A percentile compares a stretch with the other conserved stretches of the same genome.
phyloP scores from a whole-genome alignment of 2,113 vertebrate species.

The Conger conger region DNA sequence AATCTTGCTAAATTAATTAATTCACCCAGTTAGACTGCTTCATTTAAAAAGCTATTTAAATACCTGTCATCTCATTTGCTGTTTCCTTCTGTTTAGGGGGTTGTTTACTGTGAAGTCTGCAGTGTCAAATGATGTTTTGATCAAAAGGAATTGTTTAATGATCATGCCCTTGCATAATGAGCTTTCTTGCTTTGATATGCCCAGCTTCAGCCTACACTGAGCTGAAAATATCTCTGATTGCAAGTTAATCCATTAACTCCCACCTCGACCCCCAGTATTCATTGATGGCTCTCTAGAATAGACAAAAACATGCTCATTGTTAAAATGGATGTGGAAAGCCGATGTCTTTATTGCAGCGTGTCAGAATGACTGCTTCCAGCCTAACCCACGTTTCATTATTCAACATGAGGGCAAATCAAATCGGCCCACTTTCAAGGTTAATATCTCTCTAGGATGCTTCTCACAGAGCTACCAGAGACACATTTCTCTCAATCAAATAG shows the following conservation, averaged over 20 bases:
- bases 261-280: not conserved
- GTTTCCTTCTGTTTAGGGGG: not conserved
- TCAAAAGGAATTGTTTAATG: not conserved
- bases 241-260: not conserved
- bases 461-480: not conserved
- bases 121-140: not conserved
- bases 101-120: not conserved
- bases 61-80: not conserved
- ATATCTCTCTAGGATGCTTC: slow-evolving; percentile 10
- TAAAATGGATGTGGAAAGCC: not conserved
- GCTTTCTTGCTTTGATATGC: not conserved
- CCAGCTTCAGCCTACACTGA: not conserved
- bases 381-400: slow-evolving; percentile 14
- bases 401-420: slow-evolving; percentile 7
- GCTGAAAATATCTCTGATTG: not conserved
- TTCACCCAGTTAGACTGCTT: not conserved
- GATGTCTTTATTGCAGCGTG: not conserved
- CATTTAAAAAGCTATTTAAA: not conserved
- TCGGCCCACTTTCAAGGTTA: slow-evolving; percentile 24
- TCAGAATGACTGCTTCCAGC: not conserved
- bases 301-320: not conserved
- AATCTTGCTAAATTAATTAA: not conserved
- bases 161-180: not conserved
- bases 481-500: not conserved
- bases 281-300: not conserved